These are phyloP conservation scores for Lineus longissimus DNA, from an alignment of 1,140 invertebrate genomes.

Conservation along the genomic window DNA sequence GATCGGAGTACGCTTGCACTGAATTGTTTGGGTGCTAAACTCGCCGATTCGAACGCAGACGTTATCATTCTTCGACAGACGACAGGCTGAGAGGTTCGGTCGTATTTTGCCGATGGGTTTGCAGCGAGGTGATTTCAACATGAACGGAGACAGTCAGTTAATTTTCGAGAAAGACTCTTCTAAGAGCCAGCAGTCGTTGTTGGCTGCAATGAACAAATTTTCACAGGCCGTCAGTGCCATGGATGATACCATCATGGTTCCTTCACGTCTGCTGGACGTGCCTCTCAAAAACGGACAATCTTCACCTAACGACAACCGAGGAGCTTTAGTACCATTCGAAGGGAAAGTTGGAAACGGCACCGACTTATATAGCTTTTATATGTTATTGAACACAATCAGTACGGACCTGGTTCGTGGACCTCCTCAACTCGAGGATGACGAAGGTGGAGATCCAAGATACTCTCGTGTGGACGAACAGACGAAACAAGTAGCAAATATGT, in stretches of 20 bases:
- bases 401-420: not conserved
- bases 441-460: not conserved
- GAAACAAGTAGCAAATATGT: not conserved
- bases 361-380: slow-evolving; percentile 2
- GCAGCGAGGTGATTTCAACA: too few relatives aligned
- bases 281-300: not conserved
- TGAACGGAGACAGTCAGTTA: too few relatives aligned
- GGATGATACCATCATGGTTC: slow-evolving; percentile 2
- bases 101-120: too few relatives aligned
- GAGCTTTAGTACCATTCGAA: not conserved
- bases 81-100: too few relatives aligned
- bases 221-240: not conserved
- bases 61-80: too few relatives aligned
- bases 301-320: not conserved
- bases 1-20: too few relatives aligned
- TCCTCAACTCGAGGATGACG: not conserved
- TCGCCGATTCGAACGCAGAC: too few relatives aligned
- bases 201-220: slow-evolving; percentile 3
- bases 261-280: not conserved
- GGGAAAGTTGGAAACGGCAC: not conserved
- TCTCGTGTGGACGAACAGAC: not conserved
- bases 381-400: not conserved
- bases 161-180: too few relatives aligned
- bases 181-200: not conserved
- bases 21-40: too few relatives aligned